Evolutionary conservation across 2,797 vertebrate genomes (phyloP), one percentile per base, ranked within the genome.

Genomic region (Rhinatrema bivittatum): DNA sequence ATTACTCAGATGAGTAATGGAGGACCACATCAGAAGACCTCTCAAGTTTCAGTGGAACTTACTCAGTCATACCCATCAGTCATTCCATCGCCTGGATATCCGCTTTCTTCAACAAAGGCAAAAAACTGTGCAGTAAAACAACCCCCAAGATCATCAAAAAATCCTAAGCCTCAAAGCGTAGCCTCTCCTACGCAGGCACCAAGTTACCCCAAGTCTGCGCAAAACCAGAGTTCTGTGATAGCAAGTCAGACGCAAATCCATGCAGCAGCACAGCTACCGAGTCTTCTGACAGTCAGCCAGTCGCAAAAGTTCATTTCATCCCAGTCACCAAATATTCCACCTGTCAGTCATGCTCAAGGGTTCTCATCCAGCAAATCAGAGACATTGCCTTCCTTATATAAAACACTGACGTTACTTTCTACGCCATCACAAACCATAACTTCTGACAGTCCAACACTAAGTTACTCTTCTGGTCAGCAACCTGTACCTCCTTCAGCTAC

Each of bases 161-260:
- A 68, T 23, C 75, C 84, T 22, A 88, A 91, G 62, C 76, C 88
- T 72, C 89, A 87, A 58, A 77, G 70, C 36, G 58, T 77, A 46
- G 87, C 85, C 55, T 83, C 89, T 40, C 71, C 77, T 39, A 70
- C 82, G 60, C 87, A 85, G 51, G 84, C 82, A 33, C 85, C 93
- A 62, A 87, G 68, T 50, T 98, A 90, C 77, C 77, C 87, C 52
- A 90, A 92, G 64, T 78, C 86, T 54, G 79, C 79, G 55, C 90
- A 90, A 42, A 97, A 92, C 66, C 89, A 91, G 76, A 93, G 84
- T 68, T 91, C 92, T 16, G 91, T 93, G 52, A 88, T 94, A 66
- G 84, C 91, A 27, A 89, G 90, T 72, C 94, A 97, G 82, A 77
- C 87, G 65, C 87, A 90, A 71, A 77, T 86, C 28, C 91, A 88